A percentile compares a stretch with the other conserved stretches of the same genome.
Conservation (phyloP, 2,797 vertebrate genomes). For the Melopsittacus undulatus region DNA sequence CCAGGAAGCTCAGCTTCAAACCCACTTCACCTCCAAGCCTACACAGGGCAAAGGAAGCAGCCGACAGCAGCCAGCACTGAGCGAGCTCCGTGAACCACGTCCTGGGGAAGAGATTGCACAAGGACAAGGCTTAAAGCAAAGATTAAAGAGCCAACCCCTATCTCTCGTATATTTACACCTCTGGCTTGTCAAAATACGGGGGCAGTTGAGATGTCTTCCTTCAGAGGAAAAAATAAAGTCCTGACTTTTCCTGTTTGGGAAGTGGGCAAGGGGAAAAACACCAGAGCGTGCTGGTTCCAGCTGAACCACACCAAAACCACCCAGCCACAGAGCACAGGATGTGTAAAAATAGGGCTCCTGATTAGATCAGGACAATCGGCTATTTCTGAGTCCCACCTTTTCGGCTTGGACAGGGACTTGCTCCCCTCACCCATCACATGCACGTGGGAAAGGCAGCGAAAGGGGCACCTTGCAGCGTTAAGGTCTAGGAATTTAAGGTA, state of each 20-base stretch:
- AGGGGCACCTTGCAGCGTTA: fast-evolving
- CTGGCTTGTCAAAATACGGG: neutral
- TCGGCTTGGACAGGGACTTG: too few relatives aligned
- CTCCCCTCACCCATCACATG: neutral
- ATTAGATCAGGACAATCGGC: slow-evolving; percentile 14
- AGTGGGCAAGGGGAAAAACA: slow-evolving; percentile 13
- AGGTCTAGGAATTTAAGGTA: fast-evolving
- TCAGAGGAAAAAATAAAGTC: slow-evolving; percentile 50
- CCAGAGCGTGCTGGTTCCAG: fast-evolving
- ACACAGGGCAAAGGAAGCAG: fast-evolving
- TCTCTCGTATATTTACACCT: neutral
- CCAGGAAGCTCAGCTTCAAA: neutral
- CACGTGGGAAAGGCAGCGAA: fast-evolving
- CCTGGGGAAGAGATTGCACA: fast-evolving
- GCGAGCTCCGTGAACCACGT: fast-evolving
- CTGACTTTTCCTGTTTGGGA: slow-evolving; percentile 59
- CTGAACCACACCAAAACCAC: neutral
- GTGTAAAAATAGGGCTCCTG: slow-evolving; percentile 55
- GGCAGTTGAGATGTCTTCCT: neutral
- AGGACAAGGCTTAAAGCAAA: fast-evolving
- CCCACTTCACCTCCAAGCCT: neutral
- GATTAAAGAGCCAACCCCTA: neutral
- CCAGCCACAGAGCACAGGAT: slow-evolving; percentile 11
- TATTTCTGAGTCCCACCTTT: neutral
- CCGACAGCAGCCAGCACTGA: neutral